Conservation (phyloP, 2,113 vertebrate genomes). For the Stigmatopora argus region DNA sequence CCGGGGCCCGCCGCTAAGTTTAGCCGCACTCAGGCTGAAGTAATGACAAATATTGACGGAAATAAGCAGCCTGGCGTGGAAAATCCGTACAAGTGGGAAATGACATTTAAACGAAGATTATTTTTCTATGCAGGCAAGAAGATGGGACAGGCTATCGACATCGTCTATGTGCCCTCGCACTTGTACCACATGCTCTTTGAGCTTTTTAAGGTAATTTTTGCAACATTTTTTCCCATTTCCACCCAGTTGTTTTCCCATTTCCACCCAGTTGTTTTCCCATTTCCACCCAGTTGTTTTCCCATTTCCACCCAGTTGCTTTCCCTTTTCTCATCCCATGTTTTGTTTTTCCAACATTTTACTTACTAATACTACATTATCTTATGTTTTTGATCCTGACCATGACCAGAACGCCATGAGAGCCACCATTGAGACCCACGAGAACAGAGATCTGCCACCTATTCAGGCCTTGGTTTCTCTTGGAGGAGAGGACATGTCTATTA, state of each 20-base stretch:
- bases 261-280: too few species aligned
- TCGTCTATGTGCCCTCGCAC: conserved; percentile 91
- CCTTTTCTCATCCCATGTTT: too few species aligned
- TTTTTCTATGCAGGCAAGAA: conserved; percentile 62
- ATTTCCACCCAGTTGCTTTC: too few species aligned
- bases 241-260: too few species aligned
- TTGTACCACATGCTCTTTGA: conserved; percentile 97
- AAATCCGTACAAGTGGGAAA: background rate
- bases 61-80: conserved; percentile 16
- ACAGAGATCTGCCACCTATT: conserved; percentile 77
- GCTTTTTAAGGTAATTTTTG: conserved; percentile 84
- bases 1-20: conserved; percentile 41
- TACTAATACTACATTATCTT: too few species aligned
- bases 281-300: too few species aligned
- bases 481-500: conserved; percentile 87
- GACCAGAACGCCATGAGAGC: conserved; percentile 91
- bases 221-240: too few species aligned
- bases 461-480: conserved; percentile 84
- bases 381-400: background rate
- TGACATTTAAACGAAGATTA: conserved; percentile 1
- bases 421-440: conserved; percentile 83
- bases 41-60: conserved; percentile 45
- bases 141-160: conserved; percentile 72
- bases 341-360: too few species aligned
- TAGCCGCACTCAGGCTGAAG: conserved; percentile 22